Percentiles rank a stretch among this genome's conserved stretches.
Evolutionary conservation across 2,113 vertebrate genomes (phyloP).

Genomic region (Xyliphius kryptos): DNA sequence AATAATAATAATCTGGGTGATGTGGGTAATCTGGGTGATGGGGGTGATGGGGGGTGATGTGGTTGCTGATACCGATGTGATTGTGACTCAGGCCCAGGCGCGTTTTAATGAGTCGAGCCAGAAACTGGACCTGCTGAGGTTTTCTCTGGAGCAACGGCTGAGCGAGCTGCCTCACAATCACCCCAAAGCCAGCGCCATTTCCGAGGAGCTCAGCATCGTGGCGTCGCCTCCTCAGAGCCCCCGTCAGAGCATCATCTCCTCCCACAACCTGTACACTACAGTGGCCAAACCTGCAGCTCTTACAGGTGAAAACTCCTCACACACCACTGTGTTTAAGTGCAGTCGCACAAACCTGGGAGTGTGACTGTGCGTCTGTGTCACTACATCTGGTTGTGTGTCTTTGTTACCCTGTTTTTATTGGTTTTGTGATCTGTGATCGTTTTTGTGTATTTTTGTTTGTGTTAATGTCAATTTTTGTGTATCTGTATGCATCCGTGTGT

Average conservation of each 20-base stretch:
- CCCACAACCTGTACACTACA: conserved; percentile 93
- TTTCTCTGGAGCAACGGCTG: conserved; percentile 92
- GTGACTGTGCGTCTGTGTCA: too few relatives aligned
- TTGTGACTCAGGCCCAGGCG: conserved; percentile 73
- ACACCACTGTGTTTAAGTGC: not conserved
- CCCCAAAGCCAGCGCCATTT: conserved; percentile 88
- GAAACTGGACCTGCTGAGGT: conserved; percentile 92
- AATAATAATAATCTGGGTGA: too few relatives aligned
- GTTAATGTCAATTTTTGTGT: too few relatives aligned
- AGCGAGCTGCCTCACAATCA: conserved; percentile 92
- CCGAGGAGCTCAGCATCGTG: conserved; percentile 81
- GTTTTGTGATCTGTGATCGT: too few relatives aligned
- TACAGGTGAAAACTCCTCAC: conserved; percentile 71
- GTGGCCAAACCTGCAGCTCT: conserved; percentile 94
- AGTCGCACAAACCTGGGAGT: too few relatives aligned
- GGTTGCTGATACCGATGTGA: too few relatives aligned
- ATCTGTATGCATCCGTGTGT: too few relatives aligned
- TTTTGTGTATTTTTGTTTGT: too few relatives aligned
- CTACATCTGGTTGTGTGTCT: too few relatives aligned
- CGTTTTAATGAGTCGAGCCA: conserved; percentile 97
- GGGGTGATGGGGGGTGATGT: too few relatives aligned
- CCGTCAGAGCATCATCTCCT: conserved; percentile 87
- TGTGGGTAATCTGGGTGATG: too few relatives aligned
- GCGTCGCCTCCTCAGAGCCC: conserved; percentile 86
- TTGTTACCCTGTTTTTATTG: too few relatives aligned